Conservation (phyloP, 2,113 vertebrate genomes). For the Dissostichus mawsoni region DNA sequence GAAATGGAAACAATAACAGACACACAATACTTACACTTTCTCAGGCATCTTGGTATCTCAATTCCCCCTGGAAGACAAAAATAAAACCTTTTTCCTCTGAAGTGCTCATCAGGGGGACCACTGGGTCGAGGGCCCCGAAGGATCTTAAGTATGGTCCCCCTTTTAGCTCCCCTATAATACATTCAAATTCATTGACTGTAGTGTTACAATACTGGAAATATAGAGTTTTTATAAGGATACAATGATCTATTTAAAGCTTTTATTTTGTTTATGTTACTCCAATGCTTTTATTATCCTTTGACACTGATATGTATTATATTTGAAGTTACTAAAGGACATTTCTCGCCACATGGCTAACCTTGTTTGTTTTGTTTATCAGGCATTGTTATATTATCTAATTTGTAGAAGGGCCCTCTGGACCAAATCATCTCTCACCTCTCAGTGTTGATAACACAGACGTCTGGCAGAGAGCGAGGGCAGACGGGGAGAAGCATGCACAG, state of each 20-base stretch:
- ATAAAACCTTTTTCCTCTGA: slow-evolving; percentile 68
- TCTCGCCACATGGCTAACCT: neutral
- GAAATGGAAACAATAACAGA: slow-evolving; percentile 54
- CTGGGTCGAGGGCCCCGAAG: slow-evolving; percentile 7
- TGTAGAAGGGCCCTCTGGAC: slow-evolving; percentile 10
- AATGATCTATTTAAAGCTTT: neutral
- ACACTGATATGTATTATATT: neutral
- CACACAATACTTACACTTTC: slow-evolving; percentile 77
- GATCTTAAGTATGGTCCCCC: slow-evolving; percentile 49
- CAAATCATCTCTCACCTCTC: slow-evolving; percentile 44
- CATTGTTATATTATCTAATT: slow-evolving; percentile 11
- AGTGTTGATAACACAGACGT: slow-evolving; percentile 38
- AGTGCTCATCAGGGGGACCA: slow-evolving; percentile 46
- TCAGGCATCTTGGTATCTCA: slow-evolving; percentile 81
- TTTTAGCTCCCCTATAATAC: slow-evolving; percentile 41
- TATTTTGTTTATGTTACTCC: neutral
- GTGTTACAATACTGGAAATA: slow-evolving; percentile 31
- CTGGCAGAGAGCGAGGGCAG: slow-evolving; percentile 65
- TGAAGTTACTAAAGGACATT: neutral
- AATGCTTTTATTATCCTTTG: neutral
- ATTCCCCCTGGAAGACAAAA: slow-evolving; percentile 80
- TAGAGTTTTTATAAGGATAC: neutral
- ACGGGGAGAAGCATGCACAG: slow-evolving; percentile 37
- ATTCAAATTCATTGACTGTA: slow-evolving; percentile 1
- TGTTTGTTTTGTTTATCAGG: slow-evolving; percentile 7